Base-by-base conservation (phyloP, 2,888 invertebrate genomes). In the Drosophila melanosoma region DNA sequence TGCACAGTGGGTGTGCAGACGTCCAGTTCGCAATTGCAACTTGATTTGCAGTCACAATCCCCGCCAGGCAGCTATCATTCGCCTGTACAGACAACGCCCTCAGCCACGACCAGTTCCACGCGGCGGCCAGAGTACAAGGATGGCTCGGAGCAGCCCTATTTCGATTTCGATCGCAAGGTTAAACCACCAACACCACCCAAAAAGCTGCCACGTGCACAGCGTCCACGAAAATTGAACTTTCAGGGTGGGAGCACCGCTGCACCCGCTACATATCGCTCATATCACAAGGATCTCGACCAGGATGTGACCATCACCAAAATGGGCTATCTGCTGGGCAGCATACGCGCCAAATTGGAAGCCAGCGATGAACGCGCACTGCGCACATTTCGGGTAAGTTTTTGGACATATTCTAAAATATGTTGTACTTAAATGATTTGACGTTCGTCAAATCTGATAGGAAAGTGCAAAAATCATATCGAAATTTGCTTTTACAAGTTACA, bases 51-150 rank as follows among this genome's bases (percentile, higher is more conserved):
- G 11, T 85, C 83, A 3, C 92, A 91, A 54, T 92, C 93, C 0
- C 91, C 92, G 11, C 92, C 92, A 1, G 92, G 92, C 5, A 92
- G 92, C 62, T 92, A 93, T 68, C 91, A 92, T 73, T 92, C 92
- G 3, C 91, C 91, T 0, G 83, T 91, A 6, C 91, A 91, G 56
- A 79, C 88, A 3, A 82, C 86, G 7, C 78, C 77, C 17, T 74
- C 87, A 4, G 82, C 61, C 0, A 81, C 81, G 8, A 77, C 70
- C 35, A 73, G 66, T 2, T 69, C 79, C 17, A 65, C 58, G 0
- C 26, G 69, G 1, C 84, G 74, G 17, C 71, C 59, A 8, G 54
- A 48, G 2, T 49, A 69, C 49, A 52, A 57, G 33, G 62, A 76
- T 15, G 75, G 67, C 36, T 53, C 75, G 11, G 51, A 62, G 23